phyloP scores from a whole-genome alignment of 92 coral and sea anemone genomes.

The Heteractis magnifica region DNA sequence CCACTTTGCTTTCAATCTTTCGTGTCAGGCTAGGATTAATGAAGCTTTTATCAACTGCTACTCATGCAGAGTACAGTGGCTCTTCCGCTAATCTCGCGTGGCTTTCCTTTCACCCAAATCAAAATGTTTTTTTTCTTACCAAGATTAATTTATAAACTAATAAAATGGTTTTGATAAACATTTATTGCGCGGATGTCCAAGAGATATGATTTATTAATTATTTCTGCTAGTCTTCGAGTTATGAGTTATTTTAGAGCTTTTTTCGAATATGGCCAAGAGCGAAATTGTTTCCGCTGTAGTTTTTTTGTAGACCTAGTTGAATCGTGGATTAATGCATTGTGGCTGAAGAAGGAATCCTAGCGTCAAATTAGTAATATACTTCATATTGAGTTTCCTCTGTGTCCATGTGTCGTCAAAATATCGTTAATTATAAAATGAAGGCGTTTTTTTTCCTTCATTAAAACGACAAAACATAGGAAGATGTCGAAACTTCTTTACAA shows the following conservation, averaged over 20 bases:
- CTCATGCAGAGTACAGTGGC: neutral
- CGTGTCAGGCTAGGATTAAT: neutral
- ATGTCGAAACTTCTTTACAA: too few relatives aligned
- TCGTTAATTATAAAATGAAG: neutral
- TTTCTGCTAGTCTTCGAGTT: neutral
- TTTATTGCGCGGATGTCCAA: neutral
- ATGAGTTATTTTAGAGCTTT: neutral
- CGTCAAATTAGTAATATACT: neutral
- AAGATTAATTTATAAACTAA: neutral
- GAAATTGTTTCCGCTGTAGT: neutral
- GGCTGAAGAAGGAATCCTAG: neutral
- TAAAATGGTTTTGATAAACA: neutral
- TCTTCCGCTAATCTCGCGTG: neutral
- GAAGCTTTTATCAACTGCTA: conserved; percentile 1
- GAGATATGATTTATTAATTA: neutral
- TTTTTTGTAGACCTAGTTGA: too few relatives aligned
- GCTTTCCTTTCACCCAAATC: neutral
- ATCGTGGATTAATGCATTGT: too few relatives aligned
- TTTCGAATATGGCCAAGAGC: neutral
- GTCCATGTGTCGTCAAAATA: neutral
- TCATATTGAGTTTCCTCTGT: neutral
- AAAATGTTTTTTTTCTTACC: neutral
- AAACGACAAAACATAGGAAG: neutral
- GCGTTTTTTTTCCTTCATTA: neutral
- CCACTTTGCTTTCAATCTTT: neutral